Conservation (phyloP, 2,797 vertebrate species). For the Coregonus sp. region DNA sequence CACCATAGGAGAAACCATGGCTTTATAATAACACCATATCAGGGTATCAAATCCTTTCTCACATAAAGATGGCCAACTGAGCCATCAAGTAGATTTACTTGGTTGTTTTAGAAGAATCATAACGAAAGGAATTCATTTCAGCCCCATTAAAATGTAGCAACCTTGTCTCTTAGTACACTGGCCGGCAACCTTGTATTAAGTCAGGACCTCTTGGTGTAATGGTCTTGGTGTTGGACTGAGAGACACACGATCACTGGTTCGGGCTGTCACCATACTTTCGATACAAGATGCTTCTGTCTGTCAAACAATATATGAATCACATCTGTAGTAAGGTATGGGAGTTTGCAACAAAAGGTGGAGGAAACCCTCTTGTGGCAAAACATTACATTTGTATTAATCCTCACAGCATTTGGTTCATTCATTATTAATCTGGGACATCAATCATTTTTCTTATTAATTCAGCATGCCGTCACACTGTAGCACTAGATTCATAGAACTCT, state of each 20-base stretch:
- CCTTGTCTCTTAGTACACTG: background rate
- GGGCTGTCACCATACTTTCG: background rate
- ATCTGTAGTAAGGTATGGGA: background rate
- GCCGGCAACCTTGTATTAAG: background rate
- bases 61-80: background rate
- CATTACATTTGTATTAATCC: slow-evolving; percentile 18
- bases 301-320: background rate
- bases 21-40: slow-evolving; percentile 4
- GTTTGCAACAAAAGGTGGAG: slow-evolving; percentile 22
- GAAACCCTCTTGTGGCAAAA: slow-evolving; percentile 58
- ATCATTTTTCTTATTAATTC: background rate
- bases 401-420: background rate
- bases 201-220: background rate
- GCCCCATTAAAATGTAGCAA: background rate
- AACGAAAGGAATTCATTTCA: too few species aligned
- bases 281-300: background rate
- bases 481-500: slow-evolving; percentile 2
- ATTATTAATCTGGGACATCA: background rate
- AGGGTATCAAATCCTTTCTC: background rate
- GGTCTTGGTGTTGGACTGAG: background rate
- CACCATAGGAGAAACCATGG: slow-evolving; percentile 27
- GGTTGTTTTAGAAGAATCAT: too few species aligned
- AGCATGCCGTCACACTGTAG: background rate
- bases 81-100: background rate
- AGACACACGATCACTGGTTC: too few species aligned